A percentile compares a stretch with the other conserved stretches of the same genome.
Evolutionary conservation across 2,888 invertebrate genomes (phyloP).

Genomic region (Ophion obscuratus): DNA sequence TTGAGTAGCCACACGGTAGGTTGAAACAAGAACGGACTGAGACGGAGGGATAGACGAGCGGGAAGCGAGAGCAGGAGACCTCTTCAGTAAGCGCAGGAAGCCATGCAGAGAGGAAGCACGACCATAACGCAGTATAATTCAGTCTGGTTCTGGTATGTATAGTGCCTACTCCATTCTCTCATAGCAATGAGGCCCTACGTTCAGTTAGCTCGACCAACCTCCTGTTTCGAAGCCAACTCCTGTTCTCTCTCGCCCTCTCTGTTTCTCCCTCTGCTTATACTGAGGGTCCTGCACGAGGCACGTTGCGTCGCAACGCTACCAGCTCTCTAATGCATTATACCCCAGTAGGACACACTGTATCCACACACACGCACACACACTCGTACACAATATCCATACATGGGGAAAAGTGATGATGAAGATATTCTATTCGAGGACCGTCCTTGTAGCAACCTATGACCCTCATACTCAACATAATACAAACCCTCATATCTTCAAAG

Average conservation of each 20-base stretch:
- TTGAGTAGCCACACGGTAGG: conserved; percentile 73
- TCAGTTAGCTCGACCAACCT: conserved; percentile 65
- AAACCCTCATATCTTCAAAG: not conserved
- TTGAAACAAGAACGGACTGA: conserved; percentile 50
- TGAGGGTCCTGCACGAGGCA: conserved; percentile 55
- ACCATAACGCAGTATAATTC: conserved; percentile 81
- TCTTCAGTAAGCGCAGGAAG: conserved; percentile 66
- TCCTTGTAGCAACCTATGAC: not conserved
- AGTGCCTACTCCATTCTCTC: conserved; percentile 77
- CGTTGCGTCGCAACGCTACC: conserved; percentile 65
- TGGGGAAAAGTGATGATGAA: not conserved
- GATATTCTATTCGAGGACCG: not conserved
- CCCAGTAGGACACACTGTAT: conserved; percentile 70
- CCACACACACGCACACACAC: conserved; percentile 2
- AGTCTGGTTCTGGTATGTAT: conserved; percentile 79
- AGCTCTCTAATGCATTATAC: conserved; percentile 79
- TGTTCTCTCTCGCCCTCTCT: conserved; percentile 29
- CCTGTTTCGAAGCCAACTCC: conserved; percentile 53
- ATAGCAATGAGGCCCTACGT: conserved; percentile 74
- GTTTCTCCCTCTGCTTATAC: conserved; percentile 16
- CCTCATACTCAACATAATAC: not conserved
- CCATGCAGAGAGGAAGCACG: conserved; percentile 73
- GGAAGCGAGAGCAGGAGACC: conserved; percentile 35
- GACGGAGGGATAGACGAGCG: not conserved
- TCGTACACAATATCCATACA: conserved; percentile 15